These are phyloP conservation scores for Cerastoderma edule DNA, from an alignment of 2,888 invertebrate genomes.

Conservation along the genomic window DNA sequence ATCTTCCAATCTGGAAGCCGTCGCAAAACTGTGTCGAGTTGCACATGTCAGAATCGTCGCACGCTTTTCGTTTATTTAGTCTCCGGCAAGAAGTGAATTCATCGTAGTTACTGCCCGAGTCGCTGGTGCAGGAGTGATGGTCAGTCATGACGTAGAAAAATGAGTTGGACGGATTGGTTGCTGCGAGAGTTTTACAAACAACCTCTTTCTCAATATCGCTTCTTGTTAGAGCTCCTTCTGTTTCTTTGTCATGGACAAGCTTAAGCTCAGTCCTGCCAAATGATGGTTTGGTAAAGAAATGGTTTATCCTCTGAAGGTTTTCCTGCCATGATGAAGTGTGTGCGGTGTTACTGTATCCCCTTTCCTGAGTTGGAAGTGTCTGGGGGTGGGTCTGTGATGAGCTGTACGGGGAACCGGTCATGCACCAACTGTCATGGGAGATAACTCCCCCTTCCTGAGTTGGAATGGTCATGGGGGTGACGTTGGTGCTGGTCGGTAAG, in stretches of 20 bases:
- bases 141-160: conserved; percentile 57
- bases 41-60: conserved; percentile 47
- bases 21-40: conserved; percentile 16
- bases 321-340: conserved; percentile 33
- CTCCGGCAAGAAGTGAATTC: conserved; percentile 60
- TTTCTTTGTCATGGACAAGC: conserved; percentile 35
- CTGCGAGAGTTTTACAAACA: conserved; percentile 47
- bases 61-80: conserved; percentile 53
- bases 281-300: conserved; percentile 39
- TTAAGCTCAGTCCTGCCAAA: conserved; percentile 34
- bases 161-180: conserved; percentile 46
- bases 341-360: conserved; percentile 42
- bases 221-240: conserved; percentile 49
- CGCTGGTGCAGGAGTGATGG: conserved; percentile 44
- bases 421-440: conserved; percentile 57
- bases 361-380: conserved; percentile 61
- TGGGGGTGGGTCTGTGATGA: conserved; percentile 47
- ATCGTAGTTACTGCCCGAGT: conserved; percentile 50
- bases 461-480: conserved; percentile 59
- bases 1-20: conserved; percentile 49
- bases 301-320: conserved; percentile 55
- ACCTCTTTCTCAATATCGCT: conserved; percentile 58
- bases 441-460: conserved; percentile 62
- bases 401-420: conserved; percentile 55
- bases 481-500: conserved; percentile 40